Evolutionary conservation across 1,140 invertebrate genomes (phyloP).

Genomic region (Micrasema longulum): DNA sequence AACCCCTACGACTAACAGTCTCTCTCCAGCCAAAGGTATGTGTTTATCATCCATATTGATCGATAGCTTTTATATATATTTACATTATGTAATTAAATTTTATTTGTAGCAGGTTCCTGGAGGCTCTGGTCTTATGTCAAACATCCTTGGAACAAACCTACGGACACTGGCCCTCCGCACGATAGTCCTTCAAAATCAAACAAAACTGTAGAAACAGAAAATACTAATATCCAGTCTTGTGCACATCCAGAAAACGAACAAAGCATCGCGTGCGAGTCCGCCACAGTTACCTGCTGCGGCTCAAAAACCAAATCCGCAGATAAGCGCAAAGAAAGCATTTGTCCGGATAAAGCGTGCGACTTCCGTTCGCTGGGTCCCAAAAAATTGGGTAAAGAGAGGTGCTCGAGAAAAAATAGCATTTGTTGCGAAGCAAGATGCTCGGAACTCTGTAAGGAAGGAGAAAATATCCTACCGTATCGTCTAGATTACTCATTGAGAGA

Average conservation of each 20-base stretch:
- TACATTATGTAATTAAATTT: background rate
- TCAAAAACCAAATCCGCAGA: background rate
- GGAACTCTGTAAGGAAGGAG: background rate
- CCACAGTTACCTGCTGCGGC: background rate
- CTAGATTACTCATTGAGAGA: conserved; percentile 51
- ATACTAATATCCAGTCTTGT: background rate
- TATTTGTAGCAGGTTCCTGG: conserved; percentile 45
- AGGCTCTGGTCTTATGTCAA: conserved; percentile 52
- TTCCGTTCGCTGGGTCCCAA: no score
- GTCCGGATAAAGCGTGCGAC: background rate
- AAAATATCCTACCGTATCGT: conserved; percentile 45
- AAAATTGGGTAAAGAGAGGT: background rate
- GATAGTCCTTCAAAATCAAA: conserved; percentile 15
- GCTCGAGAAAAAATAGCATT: background rate
- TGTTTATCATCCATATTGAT: background rate
- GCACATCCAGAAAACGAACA: background rate
- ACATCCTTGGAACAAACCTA: conserved; percentile 47
- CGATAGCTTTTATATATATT: background rate
- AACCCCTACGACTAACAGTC: conserved; percentile 43
- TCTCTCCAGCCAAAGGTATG: conserved; percentile 51
- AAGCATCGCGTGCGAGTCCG: background rate
- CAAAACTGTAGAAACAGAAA: background rate
- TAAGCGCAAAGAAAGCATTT: background rate
- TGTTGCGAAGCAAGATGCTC: background rate
- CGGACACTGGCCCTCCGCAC: background rate